These are phyloP conservation scores for Aphodius granarius DNA, from an alignment of 2,888 invertebrate species.

Conservation along the genomic window DNA sequence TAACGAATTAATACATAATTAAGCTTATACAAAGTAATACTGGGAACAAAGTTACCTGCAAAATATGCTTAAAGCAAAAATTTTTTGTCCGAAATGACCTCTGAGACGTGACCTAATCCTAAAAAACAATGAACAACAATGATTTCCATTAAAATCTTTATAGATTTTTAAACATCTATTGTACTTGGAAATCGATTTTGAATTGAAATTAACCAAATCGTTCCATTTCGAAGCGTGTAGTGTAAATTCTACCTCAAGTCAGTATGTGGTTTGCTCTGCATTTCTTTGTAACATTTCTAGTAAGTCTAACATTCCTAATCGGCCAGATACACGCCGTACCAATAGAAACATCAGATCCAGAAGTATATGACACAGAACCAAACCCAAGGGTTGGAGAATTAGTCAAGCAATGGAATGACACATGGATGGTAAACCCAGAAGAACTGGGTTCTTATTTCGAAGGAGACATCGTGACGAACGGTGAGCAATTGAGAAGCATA, in stretches of 20 bases:
- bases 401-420: conserved; percentile 61
- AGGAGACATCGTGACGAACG: conserved; percentile 74
- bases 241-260: background rate
- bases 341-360: background rate
- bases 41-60: no score
- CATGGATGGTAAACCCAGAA: conserved; percentile 69
- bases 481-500: background rate
- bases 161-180: background rate
- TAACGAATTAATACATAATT: no score
- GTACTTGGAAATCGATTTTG: background rate
- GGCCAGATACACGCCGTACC: background rate
- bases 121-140: no score
- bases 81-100: no score
- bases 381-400: conserved; percentile 58
- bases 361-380: conserved; percentile 46
- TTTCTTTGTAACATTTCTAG: no score
- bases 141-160: background rate
- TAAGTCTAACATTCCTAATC: background rate
- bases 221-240: background rate
- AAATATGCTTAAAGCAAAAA: no score
- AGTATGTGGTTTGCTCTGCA: background rate
- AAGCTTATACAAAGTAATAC: no score
- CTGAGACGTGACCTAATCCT: no score
- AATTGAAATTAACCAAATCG: background rate
- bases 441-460: conserved; percentile 76